Evolutionary conservation across 2,113 vertebrate genomes (phyloP).

Genomic region (Microtus ochrogaster): DNA sequence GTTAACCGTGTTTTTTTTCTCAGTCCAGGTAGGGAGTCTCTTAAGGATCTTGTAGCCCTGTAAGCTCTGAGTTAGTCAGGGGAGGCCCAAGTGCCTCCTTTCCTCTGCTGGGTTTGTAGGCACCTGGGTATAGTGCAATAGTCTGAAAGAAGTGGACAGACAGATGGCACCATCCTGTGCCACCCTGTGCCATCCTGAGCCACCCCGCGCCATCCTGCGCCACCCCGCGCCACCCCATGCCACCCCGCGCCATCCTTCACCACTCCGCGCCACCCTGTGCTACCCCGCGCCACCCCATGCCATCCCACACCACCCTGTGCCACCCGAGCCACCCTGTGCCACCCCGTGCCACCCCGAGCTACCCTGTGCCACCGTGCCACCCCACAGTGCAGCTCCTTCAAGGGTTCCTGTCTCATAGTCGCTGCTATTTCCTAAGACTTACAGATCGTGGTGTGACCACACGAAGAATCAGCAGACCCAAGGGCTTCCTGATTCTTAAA

Average conservation of each 20-base stretch:
- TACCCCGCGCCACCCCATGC: fast-evolving
- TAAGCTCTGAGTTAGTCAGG: background rate
- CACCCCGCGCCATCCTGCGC: fast-evolving
- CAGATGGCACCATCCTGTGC: background rate
- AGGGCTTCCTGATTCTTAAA: background rate
- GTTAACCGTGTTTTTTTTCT: background rate
- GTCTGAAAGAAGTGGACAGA: background rate
- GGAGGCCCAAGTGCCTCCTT: background rate
- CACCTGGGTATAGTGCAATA: background rate
- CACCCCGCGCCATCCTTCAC: fast-evolving
- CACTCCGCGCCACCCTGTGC: fast-evolving
- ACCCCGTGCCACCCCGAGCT: fast-evolving
- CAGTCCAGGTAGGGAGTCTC: background rate
- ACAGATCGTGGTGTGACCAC: background rate
- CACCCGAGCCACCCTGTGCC: fast-evolving
- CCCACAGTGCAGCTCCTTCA: background rate
- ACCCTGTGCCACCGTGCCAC: too few relatives aligned
- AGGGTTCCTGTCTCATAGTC: background rate
- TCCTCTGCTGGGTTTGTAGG: background rate
- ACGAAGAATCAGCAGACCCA: background rate
- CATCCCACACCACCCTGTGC: fast-evolving
- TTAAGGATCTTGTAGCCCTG: background rate
- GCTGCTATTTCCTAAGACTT: background rate
- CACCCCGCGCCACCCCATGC: fast-evolving
- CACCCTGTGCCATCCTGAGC: fast-evolving